phyloP scores from a whole-genome alignment of 64 coral and sea anemone species.

The Dendronephthya gigantea region DNA sequence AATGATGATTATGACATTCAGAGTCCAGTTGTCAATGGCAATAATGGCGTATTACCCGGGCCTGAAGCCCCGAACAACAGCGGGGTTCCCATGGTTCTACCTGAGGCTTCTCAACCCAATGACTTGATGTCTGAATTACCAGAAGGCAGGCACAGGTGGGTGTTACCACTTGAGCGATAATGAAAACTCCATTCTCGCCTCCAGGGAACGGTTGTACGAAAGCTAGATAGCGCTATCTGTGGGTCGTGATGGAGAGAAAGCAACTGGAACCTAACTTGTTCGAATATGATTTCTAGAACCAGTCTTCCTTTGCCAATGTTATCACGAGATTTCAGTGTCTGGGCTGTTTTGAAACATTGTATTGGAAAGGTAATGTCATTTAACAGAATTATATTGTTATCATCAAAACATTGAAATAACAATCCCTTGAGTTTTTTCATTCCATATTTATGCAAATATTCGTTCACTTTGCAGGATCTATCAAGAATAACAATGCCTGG shows the following conservation, averaged over 20 bases:
- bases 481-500: conserved; percentile 99
- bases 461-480: conserved; percentile 50
- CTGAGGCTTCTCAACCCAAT: neutral
- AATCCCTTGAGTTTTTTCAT: too few relatives aligned
- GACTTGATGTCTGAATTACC: neutral
- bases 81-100: neutral
- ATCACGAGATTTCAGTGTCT: conserved; percentile 80
- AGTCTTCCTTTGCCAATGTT: neutral
- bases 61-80: neutral
- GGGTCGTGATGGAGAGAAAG: too few relatives aligned
- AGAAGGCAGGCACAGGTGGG: neutral
- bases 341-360: conserved; percentile 83
- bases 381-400: too few relatives aligned
- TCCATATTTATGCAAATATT: neutral
- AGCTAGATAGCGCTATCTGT: too few relatives aligned
- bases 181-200: too few relatives aligned
- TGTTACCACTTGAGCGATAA: too few relatives aligned
- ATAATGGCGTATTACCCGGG: neutral
- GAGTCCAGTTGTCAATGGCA: neutral
- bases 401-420: too few relatives aligned
- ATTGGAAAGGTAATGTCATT: conserved; percentile 88
- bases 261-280: neutral
- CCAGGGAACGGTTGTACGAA: too few relatives aligned
- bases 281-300: neutral
- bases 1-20: conserved; percentile 7